Evolutionary conservation across 2,888 invertebrate species (phyloP).

Genomic region (Macrophya alboannulata): DNA sequence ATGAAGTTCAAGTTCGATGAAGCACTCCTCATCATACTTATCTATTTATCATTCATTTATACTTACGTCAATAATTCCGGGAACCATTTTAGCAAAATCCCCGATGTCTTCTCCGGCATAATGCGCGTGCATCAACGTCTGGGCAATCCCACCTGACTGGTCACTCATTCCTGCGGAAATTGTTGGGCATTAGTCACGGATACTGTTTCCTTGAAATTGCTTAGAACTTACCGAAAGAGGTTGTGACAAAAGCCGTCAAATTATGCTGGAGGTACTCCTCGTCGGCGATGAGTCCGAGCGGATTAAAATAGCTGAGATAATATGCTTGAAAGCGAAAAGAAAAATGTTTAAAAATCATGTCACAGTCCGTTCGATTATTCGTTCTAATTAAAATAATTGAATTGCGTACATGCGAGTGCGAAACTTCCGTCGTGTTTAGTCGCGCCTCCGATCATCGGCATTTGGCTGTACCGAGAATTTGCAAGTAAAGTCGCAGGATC

Average conservation of each 20-base stretch:
- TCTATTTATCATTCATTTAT: neutral
- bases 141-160: conserved; percentile 18
- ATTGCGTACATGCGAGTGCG: conserved; percentile 77
- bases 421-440: conserved; percentile 81
- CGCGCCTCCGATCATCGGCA: conserved; percentile 80
- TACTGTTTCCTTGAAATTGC: neutral
- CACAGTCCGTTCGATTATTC: neutral
- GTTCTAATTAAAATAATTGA: neutral
- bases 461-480: conserved; percentile 69
- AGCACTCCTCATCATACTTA: neutral
- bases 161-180: neutral
- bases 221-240: conserved; percentile 9
- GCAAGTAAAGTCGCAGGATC: conserved; percentile 65
- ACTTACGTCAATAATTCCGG: conserved; percentile 81
- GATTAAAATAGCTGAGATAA: neutral
- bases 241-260: neutral
- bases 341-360: neutral
- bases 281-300: neutral
- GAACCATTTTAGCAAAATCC: conserved; percentile 78
- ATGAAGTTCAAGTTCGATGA: neutral
- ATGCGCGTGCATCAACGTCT: conserved; percentile 76
- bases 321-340: neutral
- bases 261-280: neutral
- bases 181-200: neutral
- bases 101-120: conserved; percentile 77